Percentiles rank a stretch among this genome's conserved stretches.
These are phyloP conservation scores for Anas bahamensis DNA, from an alignment of 2,797 vertebrate species.

Conservation along the genomic window DNA sequence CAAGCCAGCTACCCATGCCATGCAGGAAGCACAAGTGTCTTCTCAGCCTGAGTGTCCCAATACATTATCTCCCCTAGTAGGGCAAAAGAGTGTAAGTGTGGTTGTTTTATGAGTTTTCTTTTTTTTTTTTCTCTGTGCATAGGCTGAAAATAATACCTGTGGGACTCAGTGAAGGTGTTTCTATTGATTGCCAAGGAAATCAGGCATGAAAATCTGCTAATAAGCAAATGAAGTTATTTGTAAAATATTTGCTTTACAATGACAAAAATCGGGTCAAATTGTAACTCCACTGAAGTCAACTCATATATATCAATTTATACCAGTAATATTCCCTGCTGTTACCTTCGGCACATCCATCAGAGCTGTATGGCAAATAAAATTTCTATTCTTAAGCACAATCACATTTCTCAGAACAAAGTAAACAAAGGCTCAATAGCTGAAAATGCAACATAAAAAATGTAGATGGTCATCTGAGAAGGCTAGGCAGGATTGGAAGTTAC, in stretches of 20 bases:
- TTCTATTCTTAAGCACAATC: background rate
- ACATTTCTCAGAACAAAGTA: background rate
- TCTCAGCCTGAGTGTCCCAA: background rate
- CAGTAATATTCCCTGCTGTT: background rate
- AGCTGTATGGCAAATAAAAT: background rate
- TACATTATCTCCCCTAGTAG: background rate
- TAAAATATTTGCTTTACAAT: background rate
- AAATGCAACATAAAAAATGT: background rate
- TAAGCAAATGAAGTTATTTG: background rate
- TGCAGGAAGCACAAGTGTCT: background rate
- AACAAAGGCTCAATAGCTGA: background rate
- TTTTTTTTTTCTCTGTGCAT: background rate
- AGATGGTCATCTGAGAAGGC: background rate
- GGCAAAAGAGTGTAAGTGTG: constrained; percentile 7
- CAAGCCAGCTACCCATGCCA: background rate
- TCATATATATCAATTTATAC: background rate
- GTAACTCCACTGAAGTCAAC: background rate
- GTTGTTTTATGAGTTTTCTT: background rate
- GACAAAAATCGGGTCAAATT: background rate
- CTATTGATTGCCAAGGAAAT: background rate
- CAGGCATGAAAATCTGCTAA: background rate
- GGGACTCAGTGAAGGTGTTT: background rate
- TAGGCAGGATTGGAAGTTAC: background rate
- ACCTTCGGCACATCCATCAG: background rate
- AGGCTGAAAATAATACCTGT: background rate